Evolutionary conservation across 2,888 invertebrate genomes (phyloP).

Genomic region (Drosophila koepferae): DNA sequence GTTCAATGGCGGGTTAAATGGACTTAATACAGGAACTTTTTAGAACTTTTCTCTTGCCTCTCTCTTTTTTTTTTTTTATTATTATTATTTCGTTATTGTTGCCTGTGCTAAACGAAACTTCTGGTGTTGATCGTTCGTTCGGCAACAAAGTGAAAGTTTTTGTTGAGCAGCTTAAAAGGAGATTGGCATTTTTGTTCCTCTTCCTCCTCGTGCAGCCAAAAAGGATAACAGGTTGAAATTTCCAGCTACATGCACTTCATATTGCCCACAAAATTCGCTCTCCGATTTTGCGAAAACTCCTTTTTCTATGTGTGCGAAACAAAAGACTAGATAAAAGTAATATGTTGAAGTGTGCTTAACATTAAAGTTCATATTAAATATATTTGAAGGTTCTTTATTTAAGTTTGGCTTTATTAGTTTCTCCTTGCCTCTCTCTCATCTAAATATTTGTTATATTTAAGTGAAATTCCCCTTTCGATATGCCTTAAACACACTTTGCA

Average conservation of each 20-base stretch:
- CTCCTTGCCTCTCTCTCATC: background rate
- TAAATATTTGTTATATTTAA: background rate
- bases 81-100: conserved; percentile 46
- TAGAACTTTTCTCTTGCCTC: conserved; percentile 57
- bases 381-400: background rate
- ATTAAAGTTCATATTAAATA: background rate
- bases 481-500: conserved; percentile 10
- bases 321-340: conserved; percentile 11
- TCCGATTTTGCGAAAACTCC: conserved; percentile 44
- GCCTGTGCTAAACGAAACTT: conserved; percentile 56
- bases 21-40: conserved; percentile 79
- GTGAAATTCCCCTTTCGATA: background rate
- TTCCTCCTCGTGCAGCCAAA: background rate
- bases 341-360: conserved; percentile 7
- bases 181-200: conserved; percentile 58
- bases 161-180: conserved; percentile 72
- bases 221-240: conserved; percentile 56
- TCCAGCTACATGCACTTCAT: conserved; percentile 28
- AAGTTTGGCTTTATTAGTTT: background rate
- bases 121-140: conserved; percentile 67
- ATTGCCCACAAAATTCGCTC: conserved; percentile 19
- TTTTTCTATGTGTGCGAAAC: conserved; percentile 14
- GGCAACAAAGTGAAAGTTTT: conserved; percentile 74
- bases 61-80: conserved; percentile 4
- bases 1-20: conserved; percentile 82